phyloP scores from a whole-genome alignment of 2,888 invertebrate species.

The Sesia apiformis region DNA sequence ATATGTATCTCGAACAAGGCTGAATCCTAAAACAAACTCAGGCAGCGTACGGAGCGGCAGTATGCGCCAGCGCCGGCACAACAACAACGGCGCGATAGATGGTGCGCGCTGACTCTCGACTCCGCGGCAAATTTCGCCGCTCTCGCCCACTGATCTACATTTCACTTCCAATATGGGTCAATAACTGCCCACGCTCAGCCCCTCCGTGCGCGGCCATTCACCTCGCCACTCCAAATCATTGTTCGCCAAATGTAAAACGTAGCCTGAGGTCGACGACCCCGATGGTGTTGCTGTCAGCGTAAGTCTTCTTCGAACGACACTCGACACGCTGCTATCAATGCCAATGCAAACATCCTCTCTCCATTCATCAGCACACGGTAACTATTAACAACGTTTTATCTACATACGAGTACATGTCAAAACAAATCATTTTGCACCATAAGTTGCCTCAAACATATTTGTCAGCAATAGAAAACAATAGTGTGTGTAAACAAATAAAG shows the following conservation, averaged over 20 bases:
- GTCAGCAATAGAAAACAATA: too few relatives aligned
- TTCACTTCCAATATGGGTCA: slow-evolving; percentile 73
- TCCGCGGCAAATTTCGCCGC: slow-evolving; percentile 67
- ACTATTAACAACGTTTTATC: too few relatives aligned
- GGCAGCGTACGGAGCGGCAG: not conserved
- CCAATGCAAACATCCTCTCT: slow-evolving; percentile 52
- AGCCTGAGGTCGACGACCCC: slow-evolving; percentile 54
- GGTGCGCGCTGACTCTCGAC: slow-evolving; percentile 25
- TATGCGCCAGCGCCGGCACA: slow-evolving; percentile 10
- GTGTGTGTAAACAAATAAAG: too few relatives aligned
- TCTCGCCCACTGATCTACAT: slow-evolving; percentile 76
- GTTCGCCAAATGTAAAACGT: slow-evolving; percentile 72
- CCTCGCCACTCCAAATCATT: slow-evolving; percentile 73
- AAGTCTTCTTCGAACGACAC: slow-evolving; percentile 64
- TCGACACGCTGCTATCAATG: slow-evolving; percentile 47
- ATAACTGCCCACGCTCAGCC: slow-evolving; percentile 74
- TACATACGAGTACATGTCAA: too few relatives aligned
- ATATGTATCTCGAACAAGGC: too few relatives aligned
- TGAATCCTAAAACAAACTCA: not conserved
- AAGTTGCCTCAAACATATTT: too few relatives aligned
- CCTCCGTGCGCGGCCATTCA: slow-evolving; percentile 68
- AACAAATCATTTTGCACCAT: too few relatives aligned
- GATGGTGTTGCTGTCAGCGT: slow-evolving; percentile 47
- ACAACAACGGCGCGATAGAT: slow-evolving; percentile 6
- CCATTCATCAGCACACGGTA: too few relatives aligned